These are phyloP conservation scores for Probosciger aterrimus DNA, from an alignment of 2,113 vertebrate species.

Conservation along the genomic window DNA sequence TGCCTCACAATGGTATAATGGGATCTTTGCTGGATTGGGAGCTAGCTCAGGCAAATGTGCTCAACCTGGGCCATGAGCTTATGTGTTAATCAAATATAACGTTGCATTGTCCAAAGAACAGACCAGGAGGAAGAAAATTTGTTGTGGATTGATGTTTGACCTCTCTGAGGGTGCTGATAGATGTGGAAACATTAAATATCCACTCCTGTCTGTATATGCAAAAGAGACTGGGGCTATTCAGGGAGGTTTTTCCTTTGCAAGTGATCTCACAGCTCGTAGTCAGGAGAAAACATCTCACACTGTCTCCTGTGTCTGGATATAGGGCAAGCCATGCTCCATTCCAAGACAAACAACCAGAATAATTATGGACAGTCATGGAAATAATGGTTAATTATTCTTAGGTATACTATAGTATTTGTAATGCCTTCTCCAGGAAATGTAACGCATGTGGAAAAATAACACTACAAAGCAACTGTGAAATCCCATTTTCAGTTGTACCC, in stretches of 20 bases:
- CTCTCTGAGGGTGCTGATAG: background rate
- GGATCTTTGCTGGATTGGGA: background rate
- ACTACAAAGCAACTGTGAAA: background rate
- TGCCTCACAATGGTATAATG: too few species aligned
- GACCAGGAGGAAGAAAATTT: background rate
- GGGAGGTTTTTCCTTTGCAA: background rate
- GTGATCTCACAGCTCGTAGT: background rate
- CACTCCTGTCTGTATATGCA: accelerated
- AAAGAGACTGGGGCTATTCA: background rate
- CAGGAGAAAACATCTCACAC: background rate
- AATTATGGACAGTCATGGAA: background rate
- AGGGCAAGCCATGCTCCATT: background rate
- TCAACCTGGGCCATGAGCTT: background rate
- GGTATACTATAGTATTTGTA: background rate
- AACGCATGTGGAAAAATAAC: background rate
- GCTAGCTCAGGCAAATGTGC: background rate
- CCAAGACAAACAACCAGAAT: background rate
- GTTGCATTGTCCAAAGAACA: background rate
- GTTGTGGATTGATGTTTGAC: background rate
- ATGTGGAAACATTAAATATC: background rate
- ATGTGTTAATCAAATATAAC: background rate
- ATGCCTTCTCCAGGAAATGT: background rate
- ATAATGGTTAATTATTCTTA: background rate
- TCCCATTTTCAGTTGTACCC: background rate
- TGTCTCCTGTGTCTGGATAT: background rate